Percentiles rank a stretch among this genome's conserved stretches.
Conservation (phyloP, 2,888 invertebrate species). For the Silvanus unidentatus region DNA sequence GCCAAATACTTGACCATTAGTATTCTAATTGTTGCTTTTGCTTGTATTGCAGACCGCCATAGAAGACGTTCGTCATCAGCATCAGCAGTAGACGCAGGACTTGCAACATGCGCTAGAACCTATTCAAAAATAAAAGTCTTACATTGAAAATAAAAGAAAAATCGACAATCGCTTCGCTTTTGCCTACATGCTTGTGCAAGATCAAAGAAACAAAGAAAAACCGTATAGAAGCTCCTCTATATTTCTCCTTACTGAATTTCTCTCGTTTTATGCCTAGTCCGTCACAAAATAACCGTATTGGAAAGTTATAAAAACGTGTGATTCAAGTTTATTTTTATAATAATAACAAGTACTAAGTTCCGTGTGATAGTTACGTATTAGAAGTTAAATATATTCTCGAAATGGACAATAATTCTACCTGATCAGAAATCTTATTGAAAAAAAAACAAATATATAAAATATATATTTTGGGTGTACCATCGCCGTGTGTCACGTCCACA, state of each 20-base stretch:
- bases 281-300: conserved; percentile 15
- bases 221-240: conserved; percentile 13
- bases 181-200: conserved; percentile 44
- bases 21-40: conserved; percentile 28
- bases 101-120: conserved; percentile 44
- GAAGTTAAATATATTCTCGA: conserved; percentile 23
- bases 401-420: conserved; percentile 43
- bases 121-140: conserved; percentile 10
- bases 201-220: conserved; percentile 16
- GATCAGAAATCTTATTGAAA: conserved; percentile 25
- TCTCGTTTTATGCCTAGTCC: conserved; percentile 20
- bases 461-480: conserved; percentile 20
- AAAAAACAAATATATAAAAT: conserved; percentile 6
- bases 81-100: conserved; percentile 39
- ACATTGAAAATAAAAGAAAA: conserved; percentile 20
- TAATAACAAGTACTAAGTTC: conserved; percentile 17
- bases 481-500: conserved; percentile 26
- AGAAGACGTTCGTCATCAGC: conserved; percentile 33
- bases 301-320: conserved; percentile 19
- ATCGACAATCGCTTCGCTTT: conserved; percentile 45
- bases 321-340: conserved; percentile 32
- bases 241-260: background rate
- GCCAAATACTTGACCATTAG: conserved; percentile 4
- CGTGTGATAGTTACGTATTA: conserved; percentile 16
- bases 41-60: conserved; percentile 32